phyloP scores from a whole-genome alignment of 2,888 invertebrate genomes.

The Protophormia terraenovae region DNA sequence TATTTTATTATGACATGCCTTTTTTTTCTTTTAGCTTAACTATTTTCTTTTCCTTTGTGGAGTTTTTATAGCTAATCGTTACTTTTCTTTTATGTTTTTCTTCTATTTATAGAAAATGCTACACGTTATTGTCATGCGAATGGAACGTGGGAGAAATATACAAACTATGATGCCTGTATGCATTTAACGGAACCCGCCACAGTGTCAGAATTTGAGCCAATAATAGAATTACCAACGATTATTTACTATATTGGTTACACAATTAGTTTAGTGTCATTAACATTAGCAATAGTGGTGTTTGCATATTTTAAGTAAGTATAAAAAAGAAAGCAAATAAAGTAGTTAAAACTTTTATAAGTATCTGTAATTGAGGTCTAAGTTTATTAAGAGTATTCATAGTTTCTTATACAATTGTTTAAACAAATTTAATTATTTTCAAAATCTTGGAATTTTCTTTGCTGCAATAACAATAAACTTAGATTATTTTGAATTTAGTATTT shows the following conservation, averaged over 20 bases:
- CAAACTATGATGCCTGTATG: conserved; percentile 88
- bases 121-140: conserved; percentile 88
- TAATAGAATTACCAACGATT: conserved; percentile 87
- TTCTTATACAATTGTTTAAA: no score
- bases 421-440: no score
- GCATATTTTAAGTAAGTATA: conserved; percentile 85
- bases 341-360: neutral
- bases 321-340: neutral
- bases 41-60: neutral
- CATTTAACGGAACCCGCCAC: conserved; percentile 83
- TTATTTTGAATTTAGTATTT: no score
- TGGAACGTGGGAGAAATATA: conserved; percentile 92
- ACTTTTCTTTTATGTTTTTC: neutral
- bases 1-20: no score
- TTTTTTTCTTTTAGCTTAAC: neutral
- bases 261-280: conserved; percentile 90
- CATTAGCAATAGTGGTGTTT: conserved; percentile 92
- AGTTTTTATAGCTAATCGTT: neutral
- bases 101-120: conserved; percentile 88
- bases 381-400: no score
- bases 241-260: conserved; percentile 93
- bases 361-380: neutral
- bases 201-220: conserved; percentile 82
- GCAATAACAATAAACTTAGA: no score
- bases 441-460: no score